Evolutionary conservation across 2,888 invertebrate genomes (phyloP).

Genomic region (Zaprionus obscuricornis): DNA sequence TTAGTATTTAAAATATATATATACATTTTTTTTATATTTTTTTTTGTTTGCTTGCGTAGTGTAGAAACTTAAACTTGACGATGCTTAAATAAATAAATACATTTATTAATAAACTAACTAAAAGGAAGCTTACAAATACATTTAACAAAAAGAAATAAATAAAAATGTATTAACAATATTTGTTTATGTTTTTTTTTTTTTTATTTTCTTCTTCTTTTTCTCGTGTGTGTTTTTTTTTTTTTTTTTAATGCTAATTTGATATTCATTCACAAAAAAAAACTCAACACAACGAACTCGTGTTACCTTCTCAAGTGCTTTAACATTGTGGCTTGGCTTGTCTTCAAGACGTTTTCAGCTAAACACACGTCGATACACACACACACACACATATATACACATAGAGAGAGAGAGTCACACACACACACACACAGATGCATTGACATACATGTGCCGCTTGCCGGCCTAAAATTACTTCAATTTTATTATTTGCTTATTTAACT

Average conservation of each 20-base stretch:
- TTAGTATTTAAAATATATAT: background rate
- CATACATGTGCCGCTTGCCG: constrained; percentile 31
- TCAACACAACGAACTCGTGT: constrained; percentile 2
- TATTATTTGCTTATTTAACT: constrained; percentile 78
- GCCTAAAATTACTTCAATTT: constrained; percentile 61
- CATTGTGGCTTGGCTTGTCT: constrained; percentile 5
- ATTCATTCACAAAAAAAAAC: constrained; percentile 42
- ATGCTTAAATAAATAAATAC: no score
- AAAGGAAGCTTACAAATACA: no score
- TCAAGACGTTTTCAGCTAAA: constrained; percentile 1
- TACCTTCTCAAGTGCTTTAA: background rate
- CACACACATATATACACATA: background rate
- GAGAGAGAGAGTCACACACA: background rate
- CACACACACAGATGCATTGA: background rate
- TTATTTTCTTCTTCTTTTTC: background rate
- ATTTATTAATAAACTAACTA: no score
- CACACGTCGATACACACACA: background rate
- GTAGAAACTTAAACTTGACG: no score
- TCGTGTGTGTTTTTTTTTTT: background rate
- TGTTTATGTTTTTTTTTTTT: background rate
- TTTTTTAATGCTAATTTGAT: constrained; percentile 18
- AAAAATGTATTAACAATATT: no score
- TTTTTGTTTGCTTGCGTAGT: background rate
- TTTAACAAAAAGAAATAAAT: no score
- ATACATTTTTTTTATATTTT: background rate